Conservation (phyloP, 2,888 invertebrate species). For the Escarpia spicata region DNA sequence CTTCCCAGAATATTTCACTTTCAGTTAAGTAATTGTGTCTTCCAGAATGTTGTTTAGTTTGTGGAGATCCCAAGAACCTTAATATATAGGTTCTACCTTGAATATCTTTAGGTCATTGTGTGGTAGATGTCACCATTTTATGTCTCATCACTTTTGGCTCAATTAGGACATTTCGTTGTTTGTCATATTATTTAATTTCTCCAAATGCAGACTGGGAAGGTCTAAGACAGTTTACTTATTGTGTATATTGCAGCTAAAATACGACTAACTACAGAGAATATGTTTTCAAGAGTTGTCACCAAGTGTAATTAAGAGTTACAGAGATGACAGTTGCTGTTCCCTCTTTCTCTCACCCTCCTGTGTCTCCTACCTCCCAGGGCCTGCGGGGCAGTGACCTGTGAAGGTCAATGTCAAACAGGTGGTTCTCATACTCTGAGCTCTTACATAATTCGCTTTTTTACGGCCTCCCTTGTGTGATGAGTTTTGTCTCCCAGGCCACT, state of each 20-base stretch:
- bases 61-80: no score
- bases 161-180: not conserved
- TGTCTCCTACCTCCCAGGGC: not conserved
- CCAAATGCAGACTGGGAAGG: not conserved
- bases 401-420: not conserved
- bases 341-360: not conserved
- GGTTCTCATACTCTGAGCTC: not conserved
- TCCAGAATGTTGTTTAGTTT: no score
- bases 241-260: not conserved
- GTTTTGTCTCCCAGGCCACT: not conserved
- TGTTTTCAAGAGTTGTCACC: not conserved
- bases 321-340: not conserved
- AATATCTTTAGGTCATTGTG: no score
- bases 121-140: no score
- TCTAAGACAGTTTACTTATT: not conserved
- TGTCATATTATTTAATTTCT: not conserved
- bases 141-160: no score
- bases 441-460: not conserved
- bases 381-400: not conserved
- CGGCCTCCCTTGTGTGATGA: not conserved
- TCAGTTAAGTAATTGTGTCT: no score
- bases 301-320: not conserved
- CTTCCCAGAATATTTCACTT: no score
- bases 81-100: no score
- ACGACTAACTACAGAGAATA: not conserved